Percentiles rank a stretch among this genome's conserved stretches.
These are phyloP conservation scores for Excalfactoria chinensis DNA, from an alignment of 2,113 vertebrate species.

Conservation along the genomic window DNA sequence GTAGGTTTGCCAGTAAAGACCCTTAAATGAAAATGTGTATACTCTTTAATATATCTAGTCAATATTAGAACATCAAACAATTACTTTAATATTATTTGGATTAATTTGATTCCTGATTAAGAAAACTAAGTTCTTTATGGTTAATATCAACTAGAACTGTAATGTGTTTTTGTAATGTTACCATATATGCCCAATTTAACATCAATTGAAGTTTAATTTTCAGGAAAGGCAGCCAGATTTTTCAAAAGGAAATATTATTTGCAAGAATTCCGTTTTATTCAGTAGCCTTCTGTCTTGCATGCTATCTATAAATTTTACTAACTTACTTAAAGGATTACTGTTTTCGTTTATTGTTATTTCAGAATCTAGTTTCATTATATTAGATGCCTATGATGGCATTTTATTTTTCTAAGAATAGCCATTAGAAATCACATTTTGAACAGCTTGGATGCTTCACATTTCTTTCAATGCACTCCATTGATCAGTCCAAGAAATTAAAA, in stretches of 20 bases:
- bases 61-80: constrained; percentile 16
- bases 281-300: background rate
- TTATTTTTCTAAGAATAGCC: background rate
- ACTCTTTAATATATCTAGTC: background rate
- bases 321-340: background rate
- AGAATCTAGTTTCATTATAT: background rate
- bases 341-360: background rate
- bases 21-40: background rate
- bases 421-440: background rate
- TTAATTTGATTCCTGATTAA: background rate
- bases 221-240: background rate
- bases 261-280: background rate
- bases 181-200: background rate
- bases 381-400: background rate
- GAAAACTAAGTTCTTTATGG: background rate
- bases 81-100: background rate
- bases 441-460: background rate
- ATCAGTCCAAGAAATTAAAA: background rate
- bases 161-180: background rate
- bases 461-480: background rate
- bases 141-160: background rate
- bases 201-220: background rate
- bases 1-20: constrained; percentile 2
- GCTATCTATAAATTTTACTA: background rate
- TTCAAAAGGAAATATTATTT: background rate